These are phyloP conservation scores for Carposina sasakii DNA, from an alignment of 1,140 invertebrate genomes.

Conservation along the genomic window DNA sequence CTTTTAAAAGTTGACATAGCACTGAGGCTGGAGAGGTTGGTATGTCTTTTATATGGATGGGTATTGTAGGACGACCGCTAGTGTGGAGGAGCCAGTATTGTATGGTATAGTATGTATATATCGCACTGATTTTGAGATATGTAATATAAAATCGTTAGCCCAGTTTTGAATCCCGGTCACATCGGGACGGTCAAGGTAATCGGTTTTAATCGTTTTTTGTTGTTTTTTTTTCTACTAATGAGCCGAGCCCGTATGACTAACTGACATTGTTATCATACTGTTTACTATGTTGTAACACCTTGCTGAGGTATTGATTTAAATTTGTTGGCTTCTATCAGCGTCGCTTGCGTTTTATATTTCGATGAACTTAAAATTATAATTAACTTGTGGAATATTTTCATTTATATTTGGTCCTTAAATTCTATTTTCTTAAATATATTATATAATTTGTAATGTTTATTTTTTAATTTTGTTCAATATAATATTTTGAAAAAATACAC, in stretches of 20 bases:
- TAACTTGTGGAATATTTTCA: too few relatives aligned
- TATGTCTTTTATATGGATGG: constrained; percentile 59
- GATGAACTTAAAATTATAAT: too few relatives aligned
- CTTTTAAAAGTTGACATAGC: constrained; percentile 38
- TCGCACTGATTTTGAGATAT: constrained; percentile 48
- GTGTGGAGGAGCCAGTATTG: constrained; percentile 40
- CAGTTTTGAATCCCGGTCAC: constrained; percentile 54
- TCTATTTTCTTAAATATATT: too few relatives aligned
- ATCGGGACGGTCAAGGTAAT: constrained; percentile 53
- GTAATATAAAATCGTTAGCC: constrained; percentile 64
- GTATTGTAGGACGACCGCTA: constrained; percentile 66
- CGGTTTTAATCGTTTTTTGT: constrained; percentile 41
- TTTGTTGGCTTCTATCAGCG: too few relatives aligned
- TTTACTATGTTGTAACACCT: too few relatives aligned
- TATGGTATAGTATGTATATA: constrained; percentile 35
- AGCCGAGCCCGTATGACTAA: constrained; percentile 27
- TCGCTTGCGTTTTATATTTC: too few relatives aligned
- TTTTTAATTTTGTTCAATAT: too few relatives aligned
- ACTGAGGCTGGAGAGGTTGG: constrained; percentile 47
- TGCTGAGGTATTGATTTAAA: too few relatives aligned
- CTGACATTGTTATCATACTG: too few relatives aligned
- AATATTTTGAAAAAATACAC: too few relatives aligned
- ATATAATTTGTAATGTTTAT: too few relatives aligned
- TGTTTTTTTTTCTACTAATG: constrained; percentile 29
- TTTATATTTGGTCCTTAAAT: too few relatives aligned